phyloP scores from a whole-genome alignment of 2,888 invertebrate species.

The Sepioteuthis lessoniana region DNA sequence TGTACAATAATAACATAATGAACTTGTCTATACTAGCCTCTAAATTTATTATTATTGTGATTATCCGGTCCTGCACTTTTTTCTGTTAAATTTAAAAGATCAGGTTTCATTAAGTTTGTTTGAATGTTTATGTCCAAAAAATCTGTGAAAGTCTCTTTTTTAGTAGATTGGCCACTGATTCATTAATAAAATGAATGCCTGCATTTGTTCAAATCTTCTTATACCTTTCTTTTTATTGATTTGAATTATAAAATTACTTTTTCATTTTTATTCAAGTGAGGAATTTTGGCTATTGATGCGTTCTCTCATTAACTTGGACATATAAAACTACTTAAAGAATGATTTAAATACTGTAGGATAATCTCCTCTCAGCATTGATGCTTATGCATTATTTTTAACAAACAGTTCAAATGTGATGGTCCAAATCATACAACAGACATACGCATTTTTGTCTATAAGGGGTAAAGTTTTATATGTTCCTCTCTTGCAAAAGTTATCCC shows the following conservation, averaged over 20 bases:
- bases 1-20: neutral
- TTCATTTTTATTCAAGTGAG: neutral
- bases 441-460: too few relatives aligned
- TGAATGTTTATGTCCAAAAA: neutral
- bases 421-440: too few relatives aligned
- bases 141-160: neutral
- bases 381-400: too few relatives aligned
- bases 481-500: too few relatives aligned
- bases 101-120: neutral
- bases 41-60: neutral
- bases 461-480: too few relatives aligned
- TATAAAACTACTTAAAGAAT: neutral
- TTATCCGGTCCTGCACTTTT: neutral
- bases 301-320: neutral
- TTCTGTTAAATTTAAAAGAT: neutral
- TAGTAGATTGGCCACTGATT: neutral
- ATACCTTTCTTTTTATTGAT: neutral
- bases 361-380: too few relatives aligned
- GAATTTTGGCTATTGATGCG: neutral
- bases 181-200: neutral
- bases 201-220: neutral
- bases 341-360: too few relatives aligned
- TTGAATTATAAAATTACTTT: neutral
- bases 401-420: too few relatives aligned
- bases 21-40: neutral